phyloP scores from a whole-genome alignment of 1,140 invertebrate species.

The Amphibalanus amphitrite region DNA sequence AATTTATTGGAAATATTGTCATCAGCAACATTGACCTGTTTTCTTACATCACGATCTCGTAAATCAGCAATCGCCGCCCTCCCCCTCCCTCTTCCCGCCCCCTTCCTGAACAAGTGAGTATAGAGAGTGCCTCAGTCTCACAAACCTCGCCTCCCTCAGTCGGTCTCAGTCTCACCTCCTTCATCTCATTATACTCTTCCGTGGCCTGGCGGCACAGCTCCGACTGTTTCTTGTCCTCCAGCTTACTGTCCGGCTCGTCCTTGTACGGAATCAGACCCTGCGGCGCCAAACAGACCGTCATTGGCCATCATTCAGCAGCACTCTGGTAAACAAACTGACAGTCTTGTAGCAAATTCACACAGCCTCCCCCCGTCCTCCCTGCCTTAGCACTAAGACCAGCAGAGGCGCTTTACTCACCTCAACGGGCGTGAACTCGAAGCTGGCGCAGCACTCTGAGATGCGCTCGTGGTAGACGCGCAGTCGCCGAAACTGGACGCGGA shows the following conservation, averaged over 20 bases:
- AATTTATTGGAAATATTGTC: too few species aligned
- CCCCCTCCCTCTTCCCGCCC: too few species aligned
- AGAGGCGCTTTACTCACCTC: constrained; percentile 7
- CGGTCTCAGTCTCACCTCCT: too few species aligned
- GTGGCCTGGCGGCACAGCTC: constrained; percentile 11
- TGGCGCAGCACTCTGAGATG: neutral
- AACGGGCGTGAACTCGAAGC: constrained; percentile 4
- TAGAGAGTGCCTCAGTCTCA: too few species aligned
- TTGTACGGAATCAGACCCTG: constrained; percentile 66
- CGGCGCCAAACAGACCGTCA: constrained; percentile 16
- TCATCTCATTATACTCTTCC: constrained; percentile 13
- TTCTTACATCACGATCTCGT: too few species aligned
- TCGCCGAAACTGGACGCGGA: neutral
- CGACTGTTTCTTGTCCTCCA: constrained; percentile 25
- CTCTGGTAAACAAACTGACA: too few species aligned
- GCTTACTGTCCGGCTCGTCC: constrained; percentile 58
- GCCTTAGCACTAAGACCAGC: constrained; percentile 10
- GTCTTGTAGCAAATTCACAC: neutral
- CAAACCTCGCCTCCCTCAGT: too few species aligned
- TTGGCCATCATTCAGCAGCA: too few species aligned
- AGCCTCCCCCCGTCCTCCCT: neutral
- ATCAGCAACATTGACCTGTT: too few species aligned
- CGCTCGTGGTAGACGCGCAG: neutral
- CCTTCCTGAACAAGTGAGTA: too few species aligned
- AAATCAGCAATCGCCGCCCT: too few species aligned